Evolutionary conservation across 2,113 vertebrate species (phyloP).

Genomic region (Lampris megalopsis): DNA sequence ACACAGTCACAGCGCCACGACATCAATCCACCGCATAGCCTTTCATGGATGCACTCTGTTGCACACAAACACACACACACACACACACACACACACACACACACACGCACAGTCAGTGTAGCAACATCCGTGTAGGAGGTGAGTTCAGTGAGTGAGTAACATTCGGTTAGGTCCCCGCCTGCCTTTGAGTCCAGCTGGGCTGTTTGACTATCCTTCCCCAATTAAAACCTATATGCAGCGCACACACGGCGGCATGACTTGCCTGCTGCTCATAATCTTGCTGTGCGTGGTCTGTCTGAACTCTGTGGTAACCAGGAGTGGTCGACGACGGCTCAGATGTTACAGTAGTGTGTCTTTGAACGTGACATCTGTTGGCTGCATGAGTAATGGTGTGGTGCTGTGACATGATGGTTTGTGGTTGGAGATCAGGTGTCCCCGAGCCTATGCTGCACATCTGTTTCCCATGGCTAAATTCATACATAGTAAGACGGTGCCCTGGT

Average conservation of each 20-base stretch:
- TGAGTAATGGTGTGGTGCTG: slow-evolving; percentile 63
- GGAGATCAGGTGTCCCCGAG: slow-evolving; percentile 62
- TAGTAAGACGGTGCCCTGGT: slow-evolving; percentile 31
- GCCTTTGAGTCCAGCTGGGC: slow-evolving; percentile 76
- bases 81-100: slow-evolving; percentile 42
- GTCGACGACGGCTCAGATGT: slow-evolving; percentile 57
- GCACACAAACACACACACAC: slow-evolving; percentile 13
- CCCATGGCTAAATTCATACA: slow-evolving; percentile 3
- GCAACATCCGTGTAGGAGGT: slow-evolving; percentile 77
- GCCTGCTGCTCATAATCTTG: slow-evolving; percentile 56
- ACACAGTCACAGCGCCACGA: slow-evolving; percentile 39
- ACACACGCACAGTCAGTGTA: slow-evolving; percentile 43
- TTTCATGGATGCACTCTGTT: background rate
- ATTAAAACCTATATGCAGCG: slow-evolving; percentile 56
- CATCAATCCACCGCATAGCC: slow-evolving; percentile 45
- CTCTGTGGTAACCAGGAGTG: slow-evolving; percentile 43
- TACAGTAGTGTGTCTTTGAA: slow-evolving; percentile 66
- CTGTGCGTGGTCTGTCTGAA: slow-evolving; percentile 65
- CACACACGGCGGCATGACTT: slow-evolving; percentile 61
- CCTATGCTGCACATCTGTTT: slow-evolving; percentile 59
- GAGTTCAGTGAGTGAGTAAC: slow-evolving; percentile 77
- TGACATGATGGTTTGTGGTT: slow-evolving; percentile 40
- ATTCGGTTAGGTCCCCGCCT: slow-evolving; percentile 53
- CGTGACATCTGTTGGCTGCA: slow-evolving; percentile 67
- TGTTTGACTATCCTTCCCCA: slow-evolving; percentile 50